Evolutionary conservation across 2,888 invertebrate genomes (phyloP).

Genomic region (Oasisia sp.): DNA sequence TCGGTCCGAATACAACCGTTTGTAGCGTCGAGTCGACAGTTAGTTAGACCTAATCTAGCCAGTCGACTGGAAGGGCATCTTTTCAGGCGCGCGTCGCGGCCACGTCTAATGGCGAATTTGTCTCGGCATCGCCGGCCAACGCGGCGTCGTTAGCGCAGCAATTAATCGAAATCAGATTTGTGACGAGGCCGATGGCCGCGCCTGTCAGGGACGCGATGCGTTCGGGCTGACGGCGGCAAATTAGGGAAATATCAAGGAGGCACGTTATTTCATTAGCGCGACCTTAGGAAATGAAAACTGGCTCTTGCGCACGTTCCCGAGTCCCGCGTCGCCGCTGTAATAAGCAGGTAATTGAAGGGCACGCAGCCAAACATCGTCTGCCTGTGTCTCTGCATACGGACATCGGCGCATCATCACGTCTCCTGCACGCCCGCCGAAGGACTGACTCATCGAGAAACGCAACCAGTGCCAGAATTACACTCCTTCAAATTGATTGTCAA

Average conservation of each 20-base stretch:
- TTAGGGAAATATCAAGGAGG: slow-evolving; percentile 17
- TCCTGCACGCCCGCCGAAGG: background rate
- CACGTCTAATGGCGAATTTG: background rate
- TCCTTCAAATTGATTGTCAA: background rate
- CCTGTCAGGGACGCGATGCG: background rate
- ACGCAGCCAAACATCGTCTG: background rate
- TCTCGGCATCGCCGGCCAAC: background rate
- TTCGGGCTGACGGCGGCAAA: background rate
- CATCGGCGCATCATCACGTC: background rate
- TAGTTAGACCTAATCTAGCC: background rate
- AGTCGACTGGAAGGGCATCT: slow-evolving; percentile 11
- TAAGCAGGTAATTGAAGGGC: slow-evolving; percentile 17
- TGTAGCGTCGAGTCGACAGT: background rate
- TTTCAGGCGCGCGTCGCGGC: background rate
- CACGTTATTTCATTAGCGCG: slow-evolving; percentile 17
- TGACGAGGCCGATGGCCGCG: background rate
- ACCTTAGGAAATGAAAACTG: slow-evolving; percentile 17
- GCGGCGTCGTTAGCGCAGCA: background rate
- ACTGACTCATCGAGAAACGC: background rate
- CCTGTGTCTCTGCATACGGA: background rate
- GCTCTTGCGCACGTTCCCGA: background rate
- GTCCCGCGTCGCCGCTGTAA: background rate
- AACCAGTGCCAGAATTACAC: background rate
- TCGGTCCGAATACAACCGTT: background rate
- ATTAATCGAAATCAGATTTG: slow-evolving; percentile 12